Evolutionary conservation across 2,113 vertebrate species (phyloP).

Genomic region (Colaptes auratus): DNA sequence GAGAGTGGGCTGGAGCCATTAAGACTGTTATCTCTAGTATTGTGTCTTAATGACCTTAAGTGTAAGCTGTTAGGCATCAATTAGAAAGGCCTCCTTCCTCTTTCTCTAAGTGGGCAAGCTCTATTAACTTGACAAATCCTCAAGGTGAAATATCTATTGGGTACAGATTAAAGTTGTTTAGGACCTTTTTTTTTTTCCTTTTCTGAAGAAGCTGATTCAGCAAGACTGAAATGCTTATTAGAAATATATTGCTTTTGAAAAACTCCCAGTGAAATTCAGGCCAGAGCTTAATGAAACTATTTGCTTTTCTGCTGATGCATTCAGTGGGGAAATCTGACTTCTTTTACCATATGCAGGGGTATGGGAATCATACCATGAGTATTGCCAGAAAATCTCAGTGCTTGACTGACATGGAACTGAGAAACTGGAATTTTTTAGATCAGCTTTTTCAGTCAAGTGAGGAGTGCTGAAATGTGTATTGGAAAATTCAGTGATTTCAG

Average conservation of each 20-base stretch:
- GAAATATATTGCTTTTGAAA: conserved; percentile 40
- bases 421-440: background rate
- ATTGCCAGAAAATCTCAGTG: background rate
- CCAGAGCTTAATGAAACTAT: conserved; percentile 38
- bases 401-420: background rate
- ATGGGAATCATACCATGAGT: background rate
- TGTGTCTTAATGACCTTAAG: conserved; percentile 64
- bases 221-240: conserved; percentile 46
- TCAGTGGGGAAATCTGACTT: background rate
- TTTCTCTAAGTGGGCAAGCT: conserved; percentile 52
- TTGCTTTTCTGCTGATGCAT: conserved; percentile 37
- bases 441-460: background rate
- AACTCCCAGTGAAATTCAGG: conserved; percentile 32
- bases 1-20: conserved; percentile 51
- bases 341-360: background rate
- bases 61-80: conserved; percentile 61
- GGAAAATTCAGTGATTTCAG: background rate
- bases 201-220: conserved; percentile 44
- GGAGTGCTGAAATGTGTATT: background rate
- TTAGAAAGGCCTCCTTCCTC: conserved; percentile 61
- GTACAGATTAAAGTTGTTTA: conserved; percentile 55
- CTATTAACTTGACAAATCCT: conserved; percentile 66
- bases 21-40: conserved; percentile 58
- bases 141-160: conserved; percentile 56
- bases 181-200: conserved; percentile 39